phyloP scores from a whole-genome alignment of 2,888 invertebrate species.

The Belgica antarctica region DNA sequence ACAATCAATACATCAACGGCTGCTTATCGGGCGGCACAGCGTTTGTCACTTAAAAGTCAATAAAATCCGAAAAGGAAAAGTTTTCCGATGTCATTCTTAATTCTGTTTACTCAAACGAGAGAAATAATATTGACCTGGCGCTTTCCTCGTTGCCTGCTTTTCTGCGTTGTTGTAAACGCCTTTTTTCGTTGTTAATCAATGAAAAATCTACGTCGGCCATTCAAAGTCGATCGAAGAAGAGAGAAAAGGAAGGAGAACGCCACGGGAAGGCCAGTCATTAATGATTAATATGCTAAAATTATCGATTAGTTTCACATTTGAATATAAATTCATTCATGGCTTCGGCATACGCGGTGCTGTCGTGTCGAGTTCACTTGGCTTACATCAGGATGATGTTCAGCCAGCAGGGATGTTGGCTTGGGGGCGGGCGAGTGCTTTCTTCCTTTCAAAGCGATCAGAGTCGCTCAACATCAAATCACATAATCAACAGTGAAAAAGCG shows the following conservation, averaged over 20 bases:
- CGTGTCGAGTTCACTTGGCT: background rate
- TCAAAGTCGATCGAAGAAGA: background rate
- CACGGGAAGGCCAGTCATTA: conserved; percentile 26
- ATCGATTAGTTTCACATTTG: conserved; percentile 10
- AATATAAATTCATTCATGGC: background rate
- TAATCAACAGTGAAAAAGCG: background rate
- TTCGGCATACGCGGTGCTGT: background rate
- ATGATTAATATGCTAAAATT: conserved; percentile 30
- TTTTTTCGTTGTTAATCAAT: conserved; percentile 21
- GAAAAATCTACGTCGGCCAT: conserved; percentile 32
- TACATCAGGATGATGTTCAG: too few relatives aligned
- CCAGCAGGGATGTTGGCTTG: too few relatives aligned
- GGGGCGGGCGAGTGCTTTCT: too few relatives aligned
- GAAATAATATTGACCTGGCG: conserved; percentile 30
- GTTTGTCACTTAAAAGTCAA: background rate
- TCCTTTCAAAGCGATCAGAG: too few relatives aligned
- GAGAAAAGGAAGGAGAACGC: background rate
- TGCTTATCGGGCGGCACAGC: background rate
- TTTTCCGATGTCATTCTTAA: background rate
- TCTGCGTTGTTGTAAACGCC: conserved; percentile 12
- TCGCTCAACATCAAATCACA: too few relatives aligned
- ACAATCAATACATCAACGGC: background rate
- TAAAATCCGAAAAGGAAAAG: background rate
- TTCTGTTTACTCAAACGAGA: background rate
- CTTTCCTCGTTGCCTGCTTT: background rate